Conservation (phyloP, 2,113 vertebrate species). For the Neopipo cinnamomea region DNA sequence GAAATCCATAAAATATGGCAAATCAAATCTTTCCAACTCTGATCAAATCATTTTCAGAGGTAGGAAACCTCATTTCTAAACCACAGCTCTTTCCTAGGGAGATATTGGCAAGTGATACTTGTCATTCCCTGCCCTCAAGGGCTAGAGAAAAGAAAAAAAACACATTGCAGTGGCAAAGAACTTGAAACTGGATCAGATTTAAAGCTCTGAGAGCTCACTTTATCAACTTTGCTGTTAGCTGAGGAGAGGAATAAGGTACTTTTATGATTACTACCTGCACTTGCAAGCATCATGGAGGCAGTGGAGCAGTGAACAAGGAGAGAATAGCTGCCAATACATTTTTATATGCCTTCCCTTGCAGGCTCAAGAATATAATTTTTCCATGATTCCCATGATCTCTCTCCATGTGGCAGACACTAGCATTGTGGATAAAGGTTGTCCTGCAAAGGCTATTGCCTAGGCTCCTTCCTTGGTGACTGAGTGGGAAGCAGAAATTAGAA, state of each 20-base stretch:
- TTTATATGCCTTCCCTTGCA: background rate
- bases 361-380: background rate
- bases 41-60: background rate
- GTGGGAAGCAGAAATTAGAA: background rate
- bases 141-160: background rate
- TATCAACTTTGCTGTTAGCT: background rate
- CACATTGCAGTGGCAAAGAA: background rate
- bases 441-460: background rate
- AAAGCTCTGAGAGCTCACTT: background rate
- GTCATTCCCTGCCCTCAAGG: background rate
- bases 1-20: background rate
- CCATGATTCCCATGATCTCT: background rate
- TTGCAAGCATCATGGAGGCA: background rate
- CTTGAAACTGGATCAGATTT: background rate
- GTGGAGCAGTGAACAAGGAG: background rate
- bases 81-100: background rate
- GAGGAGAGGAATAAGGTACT: background rate
- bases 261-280: background rate
- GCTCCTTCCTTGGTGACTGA: background rate
- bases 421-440: background rate
- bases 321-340: background rate
- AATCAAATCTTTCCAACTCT: background rate
- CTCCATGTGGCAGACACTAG: background rate
- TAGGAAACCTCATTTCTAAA: slow-evolving; percentile 3
- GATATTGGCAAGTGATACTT: background rate